phyloP scores from a whole-genome alignment of 2,797 vertebrate species.

The Poecilia wingei region DNA sequence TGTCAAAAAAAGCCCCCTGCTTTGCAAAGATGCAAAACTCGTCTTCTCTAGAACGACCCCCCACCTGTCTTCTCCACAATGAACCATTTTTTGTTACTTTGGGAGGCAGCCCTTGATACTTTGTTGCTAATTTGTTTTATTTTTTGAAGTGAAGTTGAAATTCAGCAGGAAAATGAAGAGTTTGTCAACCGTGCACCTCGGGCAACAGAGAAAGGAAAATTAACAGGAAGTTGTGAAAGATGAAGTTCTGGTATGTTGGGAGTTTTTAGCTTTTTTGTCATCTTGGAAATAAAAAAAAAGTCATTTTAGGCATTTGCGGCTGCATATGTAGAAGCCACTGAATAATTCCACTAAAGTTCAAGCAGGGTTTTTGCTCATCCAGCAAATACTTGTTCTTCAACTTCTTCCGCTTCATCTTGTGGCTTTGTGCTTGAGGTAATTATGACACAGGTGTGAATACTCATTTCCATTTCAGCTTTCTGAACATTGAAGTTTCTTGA shows the following conservation, averaged over 20 bases:
- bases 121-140: conserved; percentile 57
- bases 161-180: conserved; percentile 21
- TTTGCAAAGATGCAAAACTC: conserved; percentile 43
- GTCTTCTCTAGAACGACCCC: conserved; percentile 2
- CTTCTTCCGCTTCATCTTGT: conserved; percentile 6
- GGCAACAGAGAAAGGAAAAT: conserved; percentile 34
- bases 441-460: conserved; percentile 2
- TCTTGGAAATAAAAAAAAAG: not conserved
- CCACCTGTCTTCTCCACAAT: not conserved
- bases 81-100: conserved; percentile 12
- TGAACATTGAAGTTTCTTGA: not conserved
- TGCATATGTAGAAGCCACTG: not conserved
- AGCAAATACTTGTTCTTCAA: conserved; percentile 3
- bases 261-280: not conserved
- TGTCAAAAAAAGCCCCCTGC: conserved; percentile 47
- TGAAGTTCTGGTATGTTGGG: conserved; percentile 28
- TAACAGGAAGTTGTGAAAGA: conserved; percentile 29
- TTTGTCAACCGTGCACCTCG: conserved; percentile 48
- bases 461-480: conserved; percentile 8
- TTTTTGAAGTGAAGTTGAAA: conserved; percentile 29
- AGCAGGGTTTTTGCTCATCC: not conserved
- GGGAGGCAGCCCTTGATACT: conserved; percentile 37
- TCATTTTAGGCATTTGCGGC: not conserved
- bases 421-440: conserved; percentile 9
- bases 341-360: not conserved